Conservation (phyloP, 2,888 invertebrate genomes). For the Allacma fusca region DNA sequence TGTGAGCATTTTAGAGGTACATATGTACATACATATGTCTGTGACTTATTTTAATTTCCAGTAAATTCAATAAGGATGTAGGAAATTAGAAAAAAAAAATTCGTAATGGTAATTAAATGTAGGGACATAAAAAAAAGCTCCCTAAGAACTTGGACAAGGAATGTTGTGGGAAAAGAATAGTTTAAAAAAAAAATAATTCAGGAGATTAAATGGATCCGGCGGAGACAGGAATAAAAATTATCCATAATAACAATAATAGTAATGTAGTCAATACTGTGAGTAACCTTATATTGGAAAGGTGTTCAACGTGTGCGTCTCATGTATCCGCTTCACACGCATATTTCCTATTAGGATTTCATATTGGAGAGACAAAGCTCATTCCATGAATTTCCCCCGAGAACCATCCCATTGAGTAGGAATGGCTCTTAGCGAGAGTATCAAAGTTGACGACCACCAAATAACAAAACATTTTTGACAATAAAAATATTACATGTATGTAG, state of each 20-base stretch:
- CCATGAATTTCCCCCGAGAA: constrained; percentile 36
- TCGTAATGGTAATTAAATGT: no score
- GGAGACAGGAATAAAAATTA: not conserved
- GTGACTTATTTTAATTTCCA: no score
- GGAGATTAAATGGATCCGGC: no score
- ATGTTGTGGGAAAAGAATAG: no score
- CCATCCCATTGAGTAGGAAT: constrained; percentile 18
- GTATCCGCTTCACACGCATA: constrained; percentile 30
- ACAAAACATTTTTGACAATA: constrained; percentile 16
- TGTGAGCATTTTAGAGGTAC: no score
- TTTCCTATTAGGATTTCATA: constrained; percentile 23
- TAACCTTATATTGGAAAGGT: not conserved
- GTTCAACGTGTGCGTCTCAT: not conserved
- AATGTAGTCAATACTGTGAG: not conserved
- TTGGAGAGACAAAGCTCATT: not conserved
- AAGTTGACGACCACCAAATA: constrained; percentile 10
- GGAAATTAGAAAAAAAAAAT: no score
- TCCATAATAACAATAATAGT: constrained; percentile 37
- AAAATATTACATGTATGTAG: not conserved
- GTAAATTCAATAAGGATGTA: no score
- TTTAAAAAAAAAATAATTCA: no score
- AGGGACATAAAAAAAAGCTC: no score
- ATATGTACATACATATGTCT: no score
- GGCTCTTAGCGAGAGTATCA: constrained; percentile 20
- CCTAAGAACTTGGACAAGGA: no score